Evolutionary conservation across 2,888 invertebrate species (phyloP), one percentile per base, ranked within the genome.

Genomic region (Syrista parreyssii): DNA sequence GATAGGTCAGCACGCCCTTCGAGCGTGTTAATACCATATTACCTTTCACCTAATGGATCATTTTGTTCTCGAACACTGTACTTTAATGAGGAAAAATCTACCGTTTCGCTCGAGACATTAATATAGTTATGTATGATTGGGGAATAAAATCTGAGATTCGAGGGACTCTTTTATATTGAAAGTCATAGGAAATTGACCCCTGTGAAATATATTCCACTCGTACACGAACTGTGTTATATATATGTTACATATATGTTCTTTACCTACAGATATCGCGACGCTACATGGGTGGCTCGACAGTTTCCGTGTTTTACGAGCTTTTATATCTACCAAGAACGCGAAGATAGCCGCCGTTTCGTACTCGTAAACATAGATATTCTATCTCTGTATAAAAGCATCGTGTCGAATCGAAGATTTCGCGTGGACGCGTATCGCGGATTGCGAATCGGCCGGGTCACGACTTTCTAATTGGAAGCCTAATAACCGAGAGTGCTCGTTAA

Each of bases 401-500:
- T 55, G 55, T 23, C 15, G 55, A 55, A 55, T 55, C 55, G 55
- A 55, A 55, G 55, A 55, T 55, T 55, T 55, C 23, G 23, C 55
- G 23, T 23, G 55, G 23, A 55, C 23, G 55, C 23, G 55, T 55
- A 55, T 55, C 55, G 55, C 55, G 55, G 23, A 55, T 55, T 23
- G 55, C 55, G 23, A 55, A 55, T 55, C 55, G 55, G 55, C 55
- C 55, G 55, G 55, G 55, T 55, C 55, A 55, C 55, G 55, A 55
- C 55, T 83, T 86, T 82, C 85, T 89, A 89, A 89, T 89, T 89
- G 88, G 88, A 88, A 88, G 86, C 81, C 81, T 88, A 88, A 89
- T 89, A 89, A 86, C 83, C 85, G 84, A 85, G 87, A 89, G 88
- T 89, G 88, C 82, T 82, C 55, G 35, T 55, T 55, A 55, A 55